Evolutionary conservation across 2,888 invertebrate genomes (phyloP), one percentile per base, ranked within the genome.

Genomic region (Xanthorhoe designata): DNA sequence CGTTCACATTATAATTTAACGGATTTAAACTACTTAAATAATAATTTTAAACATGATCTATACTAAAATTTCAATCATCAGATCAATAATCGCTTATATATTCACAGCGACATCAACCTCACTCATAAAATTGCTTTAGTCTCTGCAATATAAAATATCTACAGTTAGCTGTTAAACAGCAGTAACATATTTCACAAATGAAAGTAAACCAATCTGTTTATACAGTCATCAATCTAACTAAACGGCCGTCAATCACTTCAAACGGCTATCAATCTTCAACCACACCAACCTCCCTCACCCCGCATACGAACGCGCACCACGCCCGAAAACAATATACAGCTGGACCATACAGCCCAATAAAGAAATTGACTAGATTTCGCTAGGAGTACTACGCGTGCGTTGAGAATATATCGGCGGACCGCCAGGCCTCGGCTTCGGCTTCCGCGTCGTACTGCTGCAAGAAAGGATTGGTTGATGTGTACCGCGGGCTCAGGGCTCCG

Each of bases 381-480:
- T 89, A 89, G 84, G 84, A 54, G 86, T 86, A 88, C 91, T 92
- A 91, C 83, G 92, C 87, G 89, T 89, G 91, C 87, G 92, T 86
- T 82, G 92, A 92, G 86, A 93, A 93, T 76, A 93, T 92, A 78
- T 93, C 90, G 56, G 89, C 81, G 74, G 91, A 84, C 71, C 89
- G 90, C 93, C 93, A 93, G 73, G 91, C 90, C 80, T 93, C 91
- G 72, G 92, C 91, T 77, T 93, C 93, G 72, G 86, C 90, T 78
- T 94, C 91, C 66, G 89, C 91, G 81, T 94, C 90, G 84, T 94
- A 93, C 81, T 93, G 91, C 86, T 94, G 94, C 78, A 95, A 86
- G 86, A 95, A 95, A 64, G 95, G 95, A 86, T 95, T 95, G 55
- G 95, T 95, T 74, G 92, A 87, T 71, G 81, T 89, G 86, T 91